Base-by-base conservation (phyloP, 1,140 invertebrate genomes). In the Lethrus apterus region DNA sequence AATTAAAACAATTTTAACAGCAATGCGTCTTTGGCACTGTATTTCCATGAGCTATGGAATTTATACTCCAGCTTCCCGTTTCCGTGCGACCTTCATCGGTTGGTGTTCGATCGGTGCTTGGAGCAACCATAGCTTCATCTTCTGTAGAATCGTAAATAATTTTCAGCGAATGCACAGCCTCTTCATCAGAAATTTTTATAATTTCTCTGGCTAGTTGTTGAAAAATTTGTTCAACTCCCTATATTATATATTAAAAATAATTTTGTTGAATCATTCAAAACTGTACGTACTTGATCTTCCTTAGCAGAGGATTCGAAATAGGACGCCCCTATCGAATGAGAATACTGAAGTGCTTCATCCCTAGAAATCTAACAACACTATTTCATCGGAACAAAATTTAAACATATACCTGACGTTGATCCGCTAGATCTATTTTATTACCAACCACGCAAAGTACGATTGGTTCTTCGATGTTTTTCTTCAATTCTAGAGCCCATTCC, bases 301-400 rank as follows among this genome's bases (percentile, higher is more conserved):
- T 86, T 62, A 0, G 87, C 88, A 1, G 89, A 92, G 0, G 82
- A 83, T 66, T 94, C 90, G 54, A 82, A 80, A 69, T 91, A 92
- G 0, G 72, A 70, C 2, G 86, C 88, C n/a, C 82, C 85, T 18
- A 93, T 90, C n/a, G 77, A 78, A 13, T 71, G 72, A 2, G 89
- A 84, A 70, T 88, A 93, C 38, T 81, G 70, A 33, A 73, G 64
- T 0, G 82, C 89, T 58, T 91, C 87, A 14, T 79, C 77, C 0
- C 66, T 61, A 0, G 74, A 58, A 0, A 92, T 81, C 59, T 62
- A 32, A 20, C 47, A 47, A 20, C 38, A 31, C 10, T 35, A 44
- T 14, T 9, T 7, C 10, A 43, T 5, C 5, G 24, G 24, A 26
- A 26, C n/a, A 34, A 34, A n/a, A 8, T 34, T 7, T 7, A 7